Base-by-base conservation (phyloP, 2,888 invertebrate genomes). In the Thymelicus lineola region DNA sequence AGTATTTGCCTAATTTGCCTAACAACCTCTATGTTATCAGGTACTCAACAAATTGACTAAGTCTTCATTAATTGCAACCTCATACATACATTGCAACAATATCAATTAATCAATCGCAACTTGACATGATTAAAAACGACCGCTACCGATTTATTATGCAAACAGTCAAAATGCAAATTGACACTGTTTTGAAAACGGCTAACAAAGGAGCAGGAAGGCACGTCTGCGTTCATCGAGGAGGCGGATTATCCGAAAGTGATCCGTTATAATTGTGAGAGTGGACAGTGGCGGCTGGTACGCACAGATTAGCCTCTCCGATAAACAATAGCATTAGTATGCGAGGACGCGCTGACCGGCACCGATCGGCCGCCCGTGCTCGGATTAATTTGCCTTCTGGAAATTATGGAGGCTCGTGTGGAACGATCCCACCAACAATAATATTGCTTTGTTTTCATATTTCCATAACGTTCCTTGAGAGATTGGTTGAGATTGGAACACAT, bases 311-410 rank as follows among this genome's bases (percentile, higher is more conserved):
- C 91, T 89, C 90, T 91, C 91, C 92, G 93, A 93, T 93, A 93
- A 93, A 93, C 93, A 93, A 93, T 91, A 90, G 91, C 90, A 93
- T 93, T 93, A 92, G 93, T 93, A 93, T 93, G 93, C 91, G 89
- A 83, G 88, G 89, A 89, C 88, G 89, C 86, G 79, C 83, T 86
- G 91, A 91, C 92, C 92, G 92, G 87, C 89, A 87, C 80, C 88
- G 91, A 91, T 88, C 92, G 89, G 88, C 87, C 90, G 88, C 88
- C 87, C 91, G 90, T 90, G 93, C 68, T 57, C 62, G 68, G 68
- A 68, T 70, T 93, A 93, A 93, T 93, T 91, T 92, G 90, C 90
- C 89, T 90, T 83, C 88, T 88, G 88, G 85, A 92, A 90, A 92
- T 91, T 92, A 91, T 88, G 86, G 87, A 84, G 87, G 86, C 83